Evolutionary conservation across 2,797 vertebrate genomes (phyloP).

Genomic region (Syndactyla subalaris): DNA sequence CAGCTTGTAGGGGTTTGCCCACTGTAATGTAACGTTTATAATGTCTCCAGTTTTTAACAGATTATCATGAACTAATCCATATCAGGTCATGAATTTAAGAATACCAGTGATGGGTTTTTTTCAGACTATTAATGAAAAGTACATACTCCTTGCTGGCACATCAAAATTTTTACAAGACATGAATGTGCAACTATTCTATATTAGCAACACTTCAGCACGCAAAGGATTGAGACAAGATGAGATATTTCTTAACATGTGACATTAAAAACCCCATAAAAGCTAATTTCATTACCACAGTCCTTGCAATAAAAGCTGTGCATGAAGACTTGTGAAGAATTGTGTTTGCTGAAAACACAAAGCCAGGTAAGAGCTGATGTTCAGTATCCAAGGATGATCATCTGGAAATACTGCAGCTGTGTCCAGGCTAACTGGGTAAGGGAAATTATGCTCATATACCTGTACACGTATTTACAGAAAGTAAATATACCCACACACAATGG

Average conservation of each 20-base stretch:
- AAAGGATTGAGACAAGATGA: neutral
- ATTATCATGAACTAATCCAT: neutral
- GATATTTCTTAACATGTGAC: neutral
- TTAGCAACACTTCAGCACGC: neutral
- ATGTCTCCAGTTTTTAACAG: neutral
- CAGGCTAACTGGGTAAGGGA: neutral
- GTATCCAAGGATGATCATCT: neutral
- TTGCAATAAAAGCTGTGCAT: neutral
- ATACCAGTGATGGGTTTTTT: accelerated
- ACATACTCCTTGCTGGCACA: neutral
- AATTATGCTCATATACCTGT: accelerated
- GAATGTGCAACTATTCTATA: neutral
- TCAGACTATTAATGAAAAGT: neutral
- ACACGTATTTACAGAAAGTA: neutral
- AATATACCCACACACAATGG: accelerated
- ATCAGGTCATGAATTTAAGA: neutral
- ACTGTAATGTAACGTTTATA: neutral
- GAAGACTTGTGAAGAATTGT: neutral
- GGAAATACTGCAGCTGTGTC: neutral
- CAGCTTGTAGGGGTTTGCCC: neutral
- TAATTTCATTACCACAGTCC: neutral
- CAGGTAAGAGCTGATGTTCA: neutral
- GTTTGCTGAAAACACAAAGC: neutral
- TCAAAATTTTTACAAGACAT: neutral
- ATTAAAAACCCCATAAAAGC: neutral